These are phyloP conservation scores for Stegostoma tigrinum DNA, from an alignment of 2,113 vertebrate genomes.

Conservation along the genomic window DNA sequence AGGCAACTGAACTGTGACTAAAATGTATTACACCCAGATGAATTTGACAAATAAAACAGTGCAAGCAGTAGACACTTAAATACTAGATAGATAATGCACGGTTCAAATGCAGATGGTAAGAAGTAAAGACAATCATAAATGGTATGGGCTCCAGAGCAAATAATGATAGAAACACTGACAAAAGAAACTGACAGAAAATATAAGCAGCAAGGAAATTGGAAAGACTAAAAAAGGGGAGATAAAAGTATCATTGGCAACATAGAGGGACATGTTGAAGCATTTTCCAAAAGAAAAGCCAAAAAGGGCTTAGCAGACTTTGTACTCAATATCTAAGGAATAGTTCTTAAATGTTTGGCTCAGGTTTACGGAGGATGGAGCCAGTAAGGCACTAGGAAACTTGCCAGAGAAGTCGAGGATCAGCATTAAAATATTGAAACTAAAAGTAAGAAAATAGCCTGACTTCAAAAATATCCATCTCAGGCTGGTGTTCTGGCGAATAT, in stretches of 20 bases:
- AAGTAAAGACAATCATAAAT: too few species aligned
- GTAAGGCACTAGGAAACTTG: not conserved
- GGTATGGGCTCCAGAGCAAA: too few species aligned
- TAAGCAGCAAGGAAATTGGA: not conserved
- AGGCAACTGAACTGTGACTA: not conserved
- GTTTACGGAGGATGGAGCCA: not conserved
- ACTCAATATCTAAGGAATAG: not conserved
- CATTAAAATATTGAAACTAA: not conserved
- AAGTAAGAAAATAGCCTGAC: not conserved
- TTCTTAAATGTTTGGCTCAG: not conserved
- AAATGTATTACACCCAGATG: not conserved
- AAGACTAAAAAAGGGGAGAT: not conserved
- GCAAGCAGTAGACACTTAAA: not conserved
- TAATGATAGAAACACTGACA: not conserved
- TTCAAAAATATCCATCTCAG: not conserved
- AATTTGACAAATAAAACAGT: not conserved
- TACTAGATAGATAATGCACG: not conserved
- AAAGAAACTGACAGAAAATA: not conserved
- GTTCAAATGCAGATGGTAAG: not conserved
- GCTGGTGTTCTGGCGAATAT: not conserved
- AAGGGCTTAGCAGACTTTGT: not conserved
- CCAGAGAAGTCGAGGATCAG: not conserved
- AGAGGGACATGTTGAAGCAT: too few species aligned
- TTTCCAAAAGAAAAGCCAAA: not conserved
- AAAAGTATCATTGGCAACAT: not conserved